These are phyloP conservation scores for Lacerta agilis DNA, from an alignment of 2,797 vertebrate genomes.

Conservation along the genomic window DNA sequence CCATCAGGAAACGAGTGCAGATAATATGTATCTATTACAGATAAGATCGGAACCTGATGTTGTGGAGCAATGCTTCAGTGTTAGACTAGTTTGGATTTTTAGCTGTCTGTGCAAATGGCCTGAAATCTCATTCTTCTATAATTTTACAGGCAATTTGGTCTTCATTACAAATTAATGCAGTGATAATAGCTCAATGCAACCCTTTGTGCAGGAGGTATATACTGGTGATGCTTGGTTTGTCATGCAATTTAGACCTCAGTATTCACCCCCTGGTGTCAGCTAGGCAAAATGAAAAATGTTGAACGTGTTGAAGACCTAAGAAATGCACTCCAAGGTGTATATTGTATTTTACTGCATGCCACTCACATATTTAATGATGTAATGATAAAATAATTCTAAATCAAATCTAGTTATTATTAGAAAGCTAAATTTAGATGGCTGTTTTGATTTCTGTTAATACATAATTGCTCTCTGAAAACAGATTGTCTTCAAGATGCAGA, in stretches of 20 bases:
- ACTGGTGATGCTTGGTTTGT: slow-evolving; percentile 45
- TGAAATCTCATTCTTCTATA: slow-evolving; percentile 34
- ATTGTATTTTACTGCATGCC: background rate
- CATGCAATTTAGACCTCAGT: slow-evolving; percentile 12
- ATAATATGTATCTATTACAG: background rate
- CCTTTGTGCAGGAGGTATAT: slow-evolving; percentile 42
- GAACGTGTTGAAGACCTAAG: slow-evolving; percentile 4
- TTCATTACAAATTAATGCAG: slow-evolving; percentile 64
- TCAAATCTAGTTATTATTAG: slow-evolving; percentile 4
- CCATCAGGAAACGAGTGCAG: background rate
- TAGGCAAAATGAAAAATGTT: slow-evolving; percentile 37
- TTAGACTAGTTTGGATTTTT: slow-evolving; percentile 12
- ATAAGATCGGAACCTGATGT: background rate
- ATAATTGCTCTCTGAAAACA: background rate
- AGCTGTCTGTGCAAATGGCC: slow-evolving; percentile 20
- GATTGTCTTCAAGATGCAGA: background rate
- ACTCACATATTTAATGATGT: slow-evolving; percentile 41
- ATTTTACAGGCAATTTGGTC: slow-evolving; percentile 56
- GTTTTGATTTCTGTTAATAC: background rate
- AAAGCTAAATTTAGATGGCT: background rate
- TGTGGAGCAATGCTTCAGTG: background rate
- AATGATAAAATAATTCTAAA: slow-evolving; percentile 43
- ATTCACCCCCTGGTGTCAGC: slow-evolving; percentile 29
- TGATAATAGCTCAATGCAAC: slow-evolving; percentile 49
- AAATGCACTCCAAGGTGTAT: background rate